These are phyloP conservation scores for Dexiosoma caninum DNA, from an alignment of 2,888 invertebrate genomes.

Conservation along the genomic window DNA sequence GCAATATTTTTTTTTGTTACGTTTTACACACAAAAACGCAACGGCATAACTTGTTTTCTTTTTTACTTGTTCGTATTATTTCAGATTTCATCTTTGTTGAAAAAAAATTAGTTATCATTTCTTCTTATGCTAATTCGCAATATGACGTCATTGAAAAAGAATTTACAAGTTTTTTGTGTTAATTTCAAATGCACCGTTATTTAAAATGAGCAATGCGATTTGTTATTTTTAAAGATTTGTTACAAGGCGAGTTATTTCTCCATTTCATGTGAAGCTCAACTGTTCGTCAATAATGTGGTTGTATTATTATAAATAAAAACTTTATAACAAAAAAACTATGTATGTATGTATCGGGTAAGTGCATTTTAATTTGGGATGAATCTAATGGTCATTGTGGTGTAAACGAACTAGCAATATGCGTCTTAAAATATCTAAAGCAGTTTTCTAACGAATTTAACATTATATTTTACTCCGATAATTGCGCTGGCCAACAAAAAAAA, in stretches of 20 bases:
- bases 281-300: background rate
- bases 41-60: slow-evolving; percentile 3
- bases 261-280: slow-evolving; percentile 8
- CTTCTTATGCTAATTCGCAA: too few species aligned
- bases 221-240: slow-evolving; percentile 7
- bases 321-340: slow-evolving; percentile 3
- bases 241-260: slow-evolving; percentile 5
- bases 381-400: too few species aligned
- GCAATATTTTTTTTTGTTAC: too few species aligned
- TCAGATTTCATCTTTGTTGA: background rate
- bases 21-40: slow-evolving; percentile 9
- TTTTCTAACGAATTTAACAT: too few species aligned
- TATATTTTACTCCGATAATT: background rate
- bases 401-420: too few species aligned
- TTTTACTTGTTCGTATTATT: too few species aligned
- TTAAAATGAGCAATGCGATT: too few species aligned
- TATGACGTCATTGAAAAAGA: background rate
- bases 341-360: too few species aligned
- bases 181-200: too few species aligned
- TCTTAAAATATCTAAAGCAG: too few species aligned
- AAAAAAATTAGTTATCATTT: too few species aligned
- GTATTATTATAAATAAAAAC: slow-evolving; percentile 8
- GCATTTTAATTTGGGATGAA: too few species aligned
- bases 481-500: background rate
- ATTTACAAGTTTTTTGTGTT: slow-evolving; percentile 10